phyloP scores from a whole-genome alignment of 2,113 vertebrate species.

The Panthera uncia region DNA sequence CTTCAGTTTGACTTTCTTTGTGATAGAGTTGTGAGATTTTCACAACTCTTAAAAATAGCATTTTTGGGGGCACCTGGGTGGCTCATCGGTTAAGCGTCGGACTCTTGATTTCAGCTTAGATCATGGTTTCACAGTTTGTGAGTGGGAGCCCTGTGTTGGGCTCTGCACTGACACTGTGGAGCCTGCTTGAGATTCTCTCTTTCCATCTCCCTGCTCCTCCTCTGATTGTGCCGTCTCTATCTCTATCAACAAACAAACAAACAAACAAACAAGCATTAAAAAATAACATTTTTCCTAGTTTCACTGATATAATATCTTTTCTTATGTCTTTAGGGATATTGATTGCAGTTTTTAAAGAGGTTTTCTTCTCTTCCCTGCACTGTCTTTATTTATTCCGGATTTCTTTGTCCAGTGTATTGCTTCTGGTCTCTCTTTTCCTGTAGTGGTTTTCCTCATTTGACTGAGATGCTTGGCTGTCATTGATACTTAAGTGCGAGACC shows the following conservation, averaged over 20 bases:
- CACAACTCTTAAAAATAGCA: no score
- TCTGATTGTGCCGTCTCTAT: no score
- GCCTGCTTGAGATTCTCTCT: background rate
- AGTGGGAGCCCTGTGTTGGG: no score
- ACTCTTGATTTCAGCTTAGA: no score
- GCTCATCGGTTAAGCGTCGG: no score
- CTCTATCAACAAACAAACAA: no score
- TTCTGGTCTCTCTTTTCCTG: background rate
- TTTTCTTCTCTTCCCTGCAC: background rate
- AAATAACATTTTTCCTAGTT: slow-evolving; percentile 18
- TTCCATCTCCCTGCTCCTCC: no score
- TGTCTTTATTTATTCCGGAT: background rate
- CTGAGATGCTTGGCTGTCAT: background rate
- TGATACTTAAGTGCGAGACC: background rate
- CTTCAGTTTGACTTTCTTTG: background rate
- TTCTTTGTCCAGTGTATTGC: background rate
- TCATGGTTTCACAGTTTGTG: no score
- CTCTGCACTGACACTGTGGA: no score
- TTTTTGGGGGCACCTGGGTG: no score
- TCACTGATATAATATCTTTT: background rate
- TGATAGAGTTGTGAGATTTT: background rate
- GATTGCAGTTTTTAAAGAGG: background rate
- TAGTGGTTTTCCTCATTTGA: background rate
- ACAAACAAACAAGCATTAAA: background rate
- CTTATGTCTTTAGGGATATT: background rate